Base-by-base conservation (phyloP, 2,113 vertebrate genomes). In the Axis porcinus region DNA sequence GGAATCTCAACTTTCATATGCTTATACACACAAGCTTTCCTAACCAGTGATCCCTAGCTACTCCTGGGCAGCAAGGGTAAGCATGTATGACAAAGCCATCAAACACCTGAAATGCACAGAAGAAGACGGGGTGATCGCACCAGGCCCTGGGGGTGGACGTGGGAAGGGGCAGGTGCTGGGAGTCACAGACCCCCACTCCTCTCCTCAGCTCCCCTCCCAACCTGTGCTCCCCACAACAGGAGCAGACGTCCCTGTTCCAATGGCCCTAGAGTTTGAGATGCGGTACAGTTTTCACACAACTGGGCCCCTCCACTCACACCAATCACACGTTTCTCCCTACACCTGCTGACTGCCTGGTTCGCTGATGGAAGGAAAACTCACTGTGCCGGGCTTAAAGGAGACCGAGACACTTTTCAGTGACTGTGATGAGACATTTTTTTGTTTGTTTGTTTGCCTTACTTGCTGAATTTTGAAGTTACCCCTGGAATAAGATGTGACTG, bases 401-500 rank as follows among this genome's bases (percentile, higher is more conserved):
- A 50, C 5, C 36, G 6, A 86, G 45, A 13, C 2, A n/a, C 14
- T 43, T 79, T 25, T 36, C 55, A 76, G 47, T 76, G 60, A 94
- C 1, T 90, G 5, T 54, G 54, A 62, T 67, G 8, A 33, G 52
- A 81, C 16, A 19, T 1, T 15, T 12, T 19, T n/a, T n/a, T n/a
- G 17, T n/a, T n/a, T 19, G 17, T n/a, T n/a, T 67, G 17, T 23
- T 86, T 11, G 14, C 27, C 14, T 94, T 67, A 23, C 54, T 96
- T 54, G 30, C 50, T 86, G 25, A 58, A 84, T 64, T 94, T 86
- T 93, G 88, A 94, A 43, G 27, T 12, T 76, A 79, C 82, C 4
- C 21, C 30, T 52, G 30, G 28, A 86, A 82, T 33, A 85, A 83
- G 9, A 70, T 9, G 36, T 62, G 28, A 78, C 43, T 54, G 4